These are phyloP conservation scores for Orestias chungarensis DNA, from an alignment of 2,797 vertebrate genomes.

Conservation along the genomic window DNA sequence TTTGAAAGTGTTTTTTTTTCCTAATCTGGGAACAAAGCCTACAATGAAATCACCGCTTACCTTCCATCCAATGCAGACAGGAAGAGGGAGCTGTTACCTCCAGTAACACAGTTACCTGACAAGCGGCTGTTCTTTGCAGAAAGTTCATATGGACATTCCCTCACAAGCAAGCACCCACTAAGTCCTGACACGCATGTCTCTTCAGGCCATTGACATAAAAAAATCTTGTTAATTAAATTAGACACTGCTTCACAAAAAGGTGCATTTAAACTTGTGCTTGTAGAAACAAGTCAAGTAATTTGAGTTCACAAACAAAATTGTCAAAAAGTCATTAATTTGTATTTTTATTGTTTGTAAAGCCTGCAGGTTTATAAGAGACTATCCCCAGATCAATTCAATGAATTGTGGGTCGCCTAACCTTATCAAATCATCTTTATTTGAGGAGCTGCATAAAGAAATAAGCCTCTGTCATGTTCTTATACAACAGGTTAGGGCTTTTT, in stretches of 20 bases:
- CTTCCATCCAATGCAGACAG: constrained; percentile 62
- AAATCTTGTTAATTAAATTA: constrained; percentile 1
- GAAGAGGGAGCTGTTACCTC: constrained; percentile 76
- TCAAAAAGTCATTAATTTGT: constrained; percentile 19
- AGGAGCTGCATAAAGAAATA: background rate
- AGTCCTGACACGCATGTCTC: background rate
- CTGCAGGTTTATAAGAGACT: constrained; percentile 31
- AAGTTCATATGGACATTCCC: constrained; percentile 19
- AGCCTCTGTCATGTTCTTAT: background rate
- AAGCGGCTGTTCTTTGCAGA: constrained; percentile 31
- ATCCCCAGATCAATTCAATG: constrained; percentile 32
- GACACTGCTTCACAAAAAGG: background rate
- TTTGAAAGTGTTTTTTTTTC: background rate
- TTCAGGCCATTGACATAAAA: background rate
- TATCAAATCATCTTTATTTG: background rate
- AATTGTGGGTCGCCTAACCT: constrained; percentile 63
- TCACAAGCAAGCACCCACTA: constrained; percentile 7
- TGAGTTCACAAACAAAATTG: constrained; percentile 4
- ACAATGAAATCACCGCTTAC: constrained; percentile 33
- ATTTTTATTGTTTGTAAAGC: constrained; percentile 11
- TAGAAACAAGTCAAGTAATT: background rate
- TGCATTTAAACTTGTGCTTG: constrained; percentile 2
- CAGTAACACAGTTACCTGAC: constrained; percentile 51
- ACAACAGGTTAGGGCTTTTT: background rate
- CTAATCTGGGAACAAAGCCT: constrained; percentile 27